Base-by-base conservation (phyloP, 1,140 invertebrate genomes). In the Drosophila littoralis region DNA sequence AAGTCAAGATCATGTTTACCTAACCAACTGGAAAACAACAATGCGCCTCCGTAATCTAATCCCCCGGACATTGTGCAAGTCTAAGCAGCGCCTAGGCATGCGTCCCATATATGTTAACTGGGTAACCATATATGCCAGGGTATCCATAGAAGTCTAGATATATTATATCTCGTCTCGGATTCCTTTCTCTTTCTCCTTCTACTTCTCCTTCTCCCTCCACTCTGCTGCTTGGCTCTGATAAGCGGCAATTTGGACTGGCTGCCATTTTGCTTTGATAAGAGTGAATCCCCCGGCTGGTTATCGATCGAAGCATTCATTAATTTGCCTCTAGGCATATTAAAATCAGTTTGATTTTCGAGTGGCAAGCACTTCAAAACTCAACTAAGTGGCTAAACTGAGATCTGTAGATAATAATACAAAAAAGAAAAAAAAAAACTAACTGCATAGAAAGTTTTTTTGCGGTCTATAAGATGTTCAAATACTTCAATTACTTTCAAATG, bases 1-100 rank as follows among this genome's bases (percentile, higher is more conserved):
- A 74, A 78, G 71, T 73, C 64, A 90, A 89, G 85, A 89, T 89
- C 84, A 89, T 89, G 84, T 89, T 77, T 69, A 79, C 42, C 65
- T 89, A 89, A 89, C 85, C 80, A 82, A 65, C 66, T 79, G 84
- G 81, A 89, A 89, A 86, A 77, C 28, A 59, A 73, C 63, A 72
- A 64, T 12, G 51, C 22, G 8, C 17, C 9, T 17, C 8, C n/a
- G 83, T 88, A 88, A 86, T 77, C 63, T 45, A 80, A 86, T 86
- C 69, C 22, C 13, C 51, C 69, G 46, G 45, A 50, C 38, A 82
- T 88, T 86, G 76, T 88, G 65, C 57, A 79, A 76, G 75, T 67
- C 73, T 77, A 86, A 60, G 58, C 78, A 65, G 52, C 63, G 73
- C 66, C 40, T 83, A 71, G 46, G 79, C 79, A 81, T 81, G 45